Evolutionary conservation across 2,113 vertebrate genomes (phyloP).

Genomic region (Leptobrachium ailaonicum): DNA sequence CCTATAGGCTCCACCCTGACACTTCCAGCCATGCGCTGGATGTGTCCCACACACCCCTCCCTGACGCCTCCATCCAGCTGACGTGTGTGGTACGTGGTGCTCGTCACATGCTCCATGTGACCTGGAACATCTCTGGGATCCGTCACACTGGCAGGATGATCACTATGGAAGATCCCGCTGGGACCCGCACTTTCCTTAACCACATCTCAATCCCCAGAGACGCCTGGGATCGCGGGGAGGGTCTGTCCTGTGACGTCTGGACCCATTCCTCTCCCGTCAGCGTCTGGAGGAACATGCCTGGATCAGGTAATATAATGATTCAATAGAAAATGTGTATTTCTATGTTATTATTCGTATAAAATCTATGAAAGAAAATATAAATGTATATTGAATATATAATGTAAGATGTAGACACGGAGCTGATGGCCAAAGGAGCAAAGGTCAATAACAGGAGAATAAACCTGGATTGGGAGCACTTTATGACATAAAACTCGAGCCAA

Average conservation of each 20-base stretch:
- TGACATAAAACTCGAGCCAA: no score
- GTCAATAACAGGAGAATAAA: no score
- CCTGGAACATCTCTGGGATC: slow-evolving; percentile 3
- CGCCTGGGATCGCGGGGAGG: not conserved
- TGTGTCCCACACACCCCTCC: not conserved
- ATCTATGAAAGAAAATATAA: no score
- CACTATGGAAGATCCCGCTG: not conserved
- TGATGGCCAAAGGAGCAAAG: no score
- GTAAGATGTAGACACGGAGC: no score
- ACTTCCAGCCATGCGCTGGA: not conserved
- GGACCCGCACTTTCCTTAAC: slow-evolving; percentile 2
- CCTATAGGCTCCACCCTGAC: no score
- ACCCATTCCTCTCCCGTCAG: not conserved
- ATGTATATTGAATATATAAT: no score
- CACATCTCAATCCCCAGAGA: not conserved
- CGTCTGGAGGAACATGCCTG: no score
- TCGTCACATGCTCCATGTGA: not conserved
- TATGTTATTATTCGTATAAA: no score
- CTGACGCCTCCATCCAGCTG: not conserved
- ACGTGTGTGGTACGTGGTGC: slow-evolving; percentile 1
- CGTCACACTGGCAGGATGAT: slow-evolving; percentile 6
- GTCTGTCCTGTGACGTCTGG: slow-evolving; percentile 18
- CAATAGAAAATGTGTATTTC: no score
- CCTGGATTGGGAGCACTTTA: no score
- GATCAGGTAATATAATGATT: no score